Conservation (phyloP, 2,113 vertebrate species). For the Dromiciops gliroides region DNA sequence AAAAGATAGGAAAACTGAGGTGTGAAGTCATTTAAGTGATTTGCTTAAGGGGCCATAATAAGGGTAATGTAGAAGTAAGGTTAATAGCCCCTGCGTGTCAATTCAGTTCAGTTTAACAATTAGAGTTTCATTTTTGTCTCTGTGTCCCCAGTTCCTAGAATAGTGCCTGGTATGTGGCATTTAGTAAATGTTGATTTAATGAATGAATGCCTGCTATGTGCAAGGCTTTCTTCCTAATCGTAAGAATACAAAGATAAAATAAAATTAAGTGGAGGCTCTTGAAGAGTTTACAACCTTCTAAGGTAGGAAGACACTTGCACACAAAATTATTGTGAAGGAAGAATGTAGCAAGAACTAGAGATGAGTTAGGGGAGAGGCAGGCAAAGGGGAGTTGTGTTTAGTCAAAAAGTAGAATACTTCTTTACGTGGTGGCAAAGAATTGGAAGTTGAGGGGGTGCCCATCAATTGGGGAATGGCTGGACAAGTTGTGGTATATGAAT, state of each 20-base stretch:
- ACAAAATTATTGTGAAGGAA: background rate
- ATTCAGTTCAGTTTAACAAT: background rate
- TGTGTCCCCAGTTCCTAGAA: background rate
- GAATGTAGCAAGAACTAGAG: background rate
- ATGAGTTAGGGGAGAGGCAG: background rate
- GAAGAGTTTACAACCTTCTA: background rate
- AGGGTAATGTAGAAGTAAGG: background rate
- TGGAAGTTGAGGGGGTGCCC: too few species aligned
- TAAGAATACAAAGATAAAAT: background rate
- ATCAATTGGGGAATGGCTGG: too few species aligned
- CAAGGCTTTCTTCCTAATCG: background rate
- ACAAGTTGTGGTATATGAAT: too few species aligned
- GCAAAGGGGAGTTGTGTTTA: background rate
- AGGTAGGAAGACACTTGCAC: background rate
- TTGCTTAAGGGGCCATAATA: background rate
- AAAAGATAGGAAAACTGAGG: background rate
- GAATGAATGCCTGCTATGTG: background rate
- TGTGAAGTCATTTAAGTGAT: background rate
- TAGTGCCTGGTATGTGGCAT: background rate
- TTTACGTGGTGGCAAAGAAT: too few species aligned
- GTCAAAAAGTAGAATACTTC: background rate
- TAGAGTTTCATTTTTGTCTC: background rate
- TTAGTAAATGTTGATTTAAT: background rate
- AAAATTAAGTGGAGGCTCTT: background rate
- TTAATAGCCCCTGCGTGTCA: background rate